Conservation (phyloP, 2,113 vertebrate genomes). For the Tragelaphus strepsiceros region DNA sequence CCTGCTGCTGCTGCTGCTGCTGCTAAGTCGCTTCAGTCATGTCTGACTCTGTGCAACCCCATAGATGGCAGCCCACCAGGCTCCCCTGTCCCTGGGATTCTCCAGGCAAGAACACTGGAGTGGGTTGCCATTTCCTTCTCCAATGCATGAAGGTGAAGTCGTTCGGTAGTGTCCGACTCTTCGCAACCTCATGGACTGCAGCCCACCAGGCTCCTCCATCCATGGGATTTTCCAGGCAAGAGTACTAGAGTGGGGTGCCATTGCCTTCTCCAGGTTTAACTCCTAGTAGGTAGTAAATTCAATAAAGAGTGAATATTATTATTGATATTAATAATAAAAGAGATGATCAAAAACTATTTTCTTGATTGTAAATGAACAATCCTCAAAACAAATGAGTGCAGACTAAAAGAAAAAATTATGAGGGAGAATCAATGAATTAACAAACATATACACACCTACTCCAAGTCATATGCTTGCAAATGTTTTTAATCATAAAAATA, state of each 20-base stretch:
- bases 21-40: no score
- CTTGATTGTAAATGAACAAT: background rate
- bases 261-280: background rate
- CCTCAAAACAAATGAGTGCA: background rate
- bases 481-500: background rate
- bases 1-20: no score
- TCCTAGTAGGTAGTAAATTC: background rate
- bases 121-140: no score
- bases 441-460: background rate
- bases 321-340: background rate
- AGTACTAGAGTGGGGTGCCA: no score
- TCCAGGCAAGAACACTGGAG: no score
- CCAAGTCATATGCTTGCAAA: background rate
- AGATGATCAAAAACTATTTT: background rate
- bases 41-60: no score
- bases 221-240: no score
- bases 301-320: background rate
- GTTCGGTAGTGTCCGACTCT: accelerated
- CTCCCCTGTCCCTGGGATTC: no score
- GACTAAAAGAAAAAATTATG: background rate
- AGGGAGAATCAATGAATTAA: background rate
- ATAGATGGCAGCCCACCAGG: no score
- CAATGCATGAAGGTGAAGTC: no score
- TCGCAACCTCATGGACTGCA: no score
- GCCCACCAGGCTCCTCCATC: no score